Base-by-base conservation (phyloP, 2,113 vertebrate genomes). In the Danionella cerebrum region DNA sequence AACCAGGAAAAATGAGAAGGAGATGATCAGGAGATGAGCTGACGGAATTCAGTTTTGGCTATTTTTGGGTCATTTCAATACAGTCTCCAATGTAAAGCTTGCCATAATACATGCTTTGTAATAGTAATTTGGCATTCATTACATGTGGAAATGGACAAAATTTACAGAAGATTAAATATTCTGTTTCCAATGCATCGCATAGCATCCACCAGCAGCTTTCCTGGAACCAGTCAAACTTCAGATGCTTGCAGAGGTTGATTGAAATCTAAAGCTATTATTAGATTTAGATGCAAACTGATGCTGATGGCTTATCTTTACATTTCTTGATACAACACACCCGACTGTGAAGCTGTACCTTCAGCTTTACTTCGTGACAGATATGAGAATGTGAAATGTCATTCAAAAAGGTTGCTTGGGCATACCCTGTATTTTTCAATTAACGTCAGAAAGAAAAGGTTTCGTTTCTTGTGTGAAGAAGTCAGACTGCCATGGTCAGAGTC, bases 241-340 rank as follows among this genome's bases (percentile, higher is more conserved):
- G n/a, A 70, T 38, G 16, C 52, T 65, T 45, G 53, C 59, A 45
- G 52, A 39, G 44, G 45, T 59, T 65, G 53, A 74, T 65, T 58
- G 52, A 44, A 65, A 70, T 70, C 52, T 59, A 55, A 13, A 38
- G 52, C 53, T 69, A 74, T 74, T 59, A 65, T 69, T 65, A 22
- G 38, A 31, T 35, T 47, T 39, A 24, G 60, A 59, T 68, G 55
- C 52, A 31, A 45, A 41, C 42, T n/a, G n/a, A n/a, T n/a, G n/a
- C n/a, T n/a, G n/a, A 62, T 27, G 5, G 51, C 24, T 36, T 21
- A 64, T 64, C 59, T 58, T 29, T 44, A 58, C 50, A 67, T 69
- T 44, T 65, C 25, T 59, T 21, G 45, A 48, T 38, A 53, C 48
- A 44, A 59, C 24, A 35, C 29, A 65, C 6, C 42, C 47, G n/a